Evolutionary conservation across 2,888 invertebrate species (phyloP).

Genomic region (Drosophila fulvimacula): DNA sequence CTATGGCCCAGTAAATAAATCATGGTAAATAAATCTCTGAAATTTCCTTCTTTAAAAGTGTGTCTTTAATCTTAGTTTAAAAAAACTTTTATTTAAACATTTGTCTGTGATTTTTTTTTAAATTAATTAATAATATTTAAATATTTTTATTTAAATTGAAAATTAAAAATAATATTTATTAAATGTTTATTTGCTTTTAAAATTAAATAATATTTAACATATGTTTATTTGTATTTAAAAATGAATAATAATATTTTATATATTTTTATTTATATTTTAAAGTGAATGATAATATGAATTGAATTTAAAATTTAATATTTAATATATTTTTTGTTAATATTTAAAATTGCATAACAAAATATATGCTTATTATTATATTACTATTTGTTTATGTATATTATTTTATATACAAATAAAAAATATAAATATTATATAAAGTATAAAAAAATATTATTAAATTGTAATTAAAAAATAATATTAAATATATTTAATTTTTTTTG

Average conservation of each 20-base stretch:
- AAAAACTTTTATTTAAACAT: neutral
- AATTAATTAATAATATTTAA: no score
- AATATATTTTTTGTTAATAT: no score
- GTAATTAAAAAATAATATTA: no score
- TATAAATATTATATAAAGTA: no score
- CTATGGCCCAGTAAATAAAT: constrained; percentile 34
- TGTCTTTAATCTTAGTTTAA: neutral
- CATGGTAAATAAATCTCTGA: constrained; percentile 9
- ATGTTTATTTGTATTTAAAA: neutral
- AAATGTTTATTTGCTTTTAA: neutral
- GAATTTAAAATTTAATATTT: no score
- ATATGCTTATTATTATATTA: no score
- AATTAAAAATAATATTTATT: neutral
- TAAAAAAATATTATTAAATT: no score
- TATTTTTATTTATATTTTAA: neutral
- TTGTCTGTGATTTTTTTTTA: neutral
- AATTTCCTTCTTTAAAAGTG: neutral
- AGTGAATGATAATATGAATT: neutral
- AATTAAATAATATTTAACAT: neutral
- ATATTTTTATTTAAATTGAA: neutral
- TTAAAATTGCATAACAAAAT: no score
- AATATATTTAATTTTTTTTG: no score
- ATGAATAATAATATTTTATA: neutral
- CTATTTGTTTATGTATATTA: no score
- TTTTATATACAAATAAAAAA: no score